A percentile compares a stretch with the other conserved stretches of the same genome.
phyloP scores from a whole-genome alignment of 2,797 vertebrate genomes.

The Carduelis carduelis region DNA sequence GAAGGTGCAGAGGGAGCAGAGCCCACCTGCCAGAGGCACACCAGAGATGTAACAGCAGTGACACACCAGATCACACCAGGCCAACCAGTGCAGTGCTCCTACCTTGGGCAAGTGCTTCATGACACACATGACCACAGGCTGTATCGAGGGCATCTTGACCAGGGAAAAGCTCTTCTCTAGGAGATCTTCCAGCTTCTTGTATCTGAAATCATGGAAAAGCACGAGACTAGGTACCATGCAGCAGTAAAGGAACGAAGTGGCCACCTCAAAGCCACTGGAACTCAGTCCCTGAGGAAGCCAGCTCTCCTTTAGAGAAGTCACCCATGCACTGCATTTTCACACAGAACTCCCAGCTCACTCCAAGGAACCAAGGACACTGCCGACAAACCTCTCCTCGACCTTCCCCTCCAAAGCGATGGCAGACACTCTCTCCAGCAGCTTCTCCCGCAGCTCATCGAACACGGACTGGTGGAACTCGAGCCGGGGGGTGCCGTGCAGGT shows the following conservation, averaged over 20 bases:
- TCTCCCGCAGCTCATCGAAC: constrained; percentile 94
- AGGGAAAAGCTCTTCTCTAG: constrained; percentile 96
- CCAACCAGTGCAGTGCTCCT: fast-evolving
- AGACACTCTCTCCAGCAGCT: constrained; percentile 93
- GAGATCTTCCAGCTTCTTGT: constrained; percentile 92
- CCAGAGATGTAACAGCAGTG: neutral
- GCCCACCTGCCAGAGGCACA: neutral
- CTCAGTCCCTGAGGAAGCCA: too few species aligned
- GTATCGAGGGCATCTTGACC: constrained; percentile 97
- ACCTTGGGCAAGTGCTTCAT: constrained; percentile 97
- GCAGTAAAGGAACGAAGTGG: neutral
- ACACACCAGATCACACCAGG: neutral
- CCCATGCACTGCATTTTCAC: fast-evolving
- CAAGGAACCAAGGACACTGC: fast-evolving
- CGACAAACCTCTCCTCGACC: constrained; percentile 85
- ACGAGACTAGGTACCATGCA: fast-evolving
- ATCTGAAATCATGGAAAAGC: constrained; percentile 67
- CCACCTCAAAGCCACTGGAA: neutral
- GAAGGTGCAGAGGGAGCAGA: neutral
- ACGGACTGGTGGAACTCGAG: constrained; percentile 99
- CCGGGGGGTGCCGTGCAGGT: constrained; percentile 93
- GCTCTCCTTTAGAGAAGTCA: neutral
- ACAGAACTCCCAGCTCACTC: neutral
- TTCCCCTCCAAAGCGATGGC: constrained; percentile 90
- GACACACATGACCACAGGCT: constrained; percentile 98